Percentiles rank a stretch among this genome's conserved stretches.
Evolutionary conservation across 2,888 invertebrate species (phyloP).

Genomic region (Peribatodes rhomboidaria): DNA sequence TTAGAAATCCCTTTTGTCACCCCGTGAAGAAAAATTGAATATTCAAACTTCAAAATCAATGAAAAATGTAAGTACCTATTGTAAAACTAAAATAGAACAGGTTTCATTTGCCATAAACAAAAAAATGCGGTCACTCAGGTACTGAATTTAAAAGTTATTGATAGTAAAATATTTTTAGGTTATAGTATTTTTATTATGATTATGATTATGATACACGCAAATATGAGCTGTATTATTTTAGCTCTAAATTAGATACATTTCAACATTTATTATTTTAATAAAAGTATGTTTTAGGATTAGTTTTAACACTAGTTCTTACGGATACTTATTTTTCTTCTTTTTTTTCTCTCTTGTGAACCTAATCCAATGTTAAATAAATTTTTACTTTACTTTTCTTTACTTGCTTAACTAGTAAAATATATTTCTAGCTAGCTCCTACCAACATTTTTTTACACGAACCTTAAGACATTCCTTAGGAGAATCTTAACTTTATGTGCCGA

Average conservation of each 20-base stretch:
- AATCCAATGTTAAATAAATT: too few species aligned
- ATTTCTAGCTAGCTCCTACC: too few species aligned
- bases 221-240: neutral
- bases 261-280: neutral
- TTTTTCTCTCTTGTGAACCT: too few species aligned
- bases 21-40: neutral
- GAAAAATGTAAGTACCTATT: neutral
- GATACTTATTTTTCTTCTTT: too few species aligned
- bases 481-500: too few species aligned
- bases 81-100: slow-evolving; percentile 7
- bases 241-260: neutral
- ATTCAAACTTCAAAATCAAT: neutral
- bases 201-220: too few species aligned
- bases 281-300: neutral
- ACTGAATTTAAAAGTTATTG: slow-evolving; percentile 13
- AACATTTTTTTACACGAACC: too few species aligned
- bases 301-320: too few species aligned
- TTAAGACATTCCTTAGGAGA: too few species aligned
- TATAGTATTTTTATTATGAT: neutral
- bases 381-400: too few species aligned
- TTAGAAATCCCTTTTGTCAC: neutral
- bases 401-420: too few species aligned
- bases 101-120: slow-evolving; percentile 12
- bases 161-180: slow-evolving; percentile 18
- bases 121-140: slow-evolving; percentile 33